phyloP scores from a whole-genome alignment of 2,888 invertebrate genomes.

The Mimas tiliae region DNA sequence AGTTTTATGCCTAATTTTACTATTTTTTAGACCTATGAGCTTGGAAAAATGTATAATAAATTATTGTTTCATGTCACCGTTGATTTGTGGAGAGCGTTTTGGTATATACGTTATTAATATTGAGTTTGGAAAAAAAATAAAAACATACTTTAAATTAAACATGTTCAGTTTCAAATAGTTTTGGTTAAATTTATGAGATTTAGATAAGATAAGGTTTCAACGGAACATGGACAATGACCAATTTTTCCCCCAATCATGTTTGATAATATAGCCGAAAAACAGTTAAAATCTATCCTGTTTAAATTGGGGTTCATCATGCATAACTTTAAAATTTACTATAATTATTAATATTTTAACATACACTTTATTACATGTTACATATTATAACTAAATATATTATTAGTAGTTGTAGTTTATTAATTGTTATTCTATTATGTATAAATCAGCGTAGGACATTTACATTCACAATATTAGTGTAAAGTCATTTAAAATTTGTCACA shows the following conservation, averaged over 20 bases:
- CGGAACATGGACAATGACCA: neutral
- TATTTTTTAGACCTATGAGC: neutral
- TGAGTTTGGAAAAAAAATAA: neutral
- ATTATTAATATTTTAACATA: too few species aligned
- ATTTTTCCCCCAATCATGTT: neutral
- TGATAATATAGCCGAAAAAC: neutral
- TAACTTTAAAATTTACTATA: too few species aligned
- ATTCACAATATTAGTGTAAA: constrained; percentile 2
- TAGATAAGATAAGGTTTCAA: constrained; percentile 12
- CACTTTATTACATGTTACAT: too few species aligned
- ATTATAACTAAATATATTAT: too few species aligned
- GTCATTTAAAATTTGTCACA: constrained; percentile 12
- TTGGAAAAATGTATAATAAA: neutral
- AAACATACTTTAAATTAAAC: neutral
- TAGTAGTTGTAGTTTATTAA: too few species aligned
- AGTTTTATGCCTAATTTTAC: neutral
- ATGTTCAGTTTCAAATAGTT: neutral
- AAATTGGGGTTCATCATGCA: neutral
- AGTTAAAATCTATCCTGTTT: neutral
- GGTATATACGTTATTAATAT: neutral
- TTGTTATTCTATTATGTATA: too few species aligned
- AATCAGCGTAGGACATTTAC: neutral
- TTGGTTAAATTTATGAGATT: constrained; percentile 8
- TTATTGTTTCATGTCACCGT: neutral
- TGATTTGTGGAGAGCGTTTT: neutral